These are phyloP conservation scores for Carassius auratus DNA, from an alignment of 2,113 vertebrate genomes.

Conservation along the genomic window DNA sequence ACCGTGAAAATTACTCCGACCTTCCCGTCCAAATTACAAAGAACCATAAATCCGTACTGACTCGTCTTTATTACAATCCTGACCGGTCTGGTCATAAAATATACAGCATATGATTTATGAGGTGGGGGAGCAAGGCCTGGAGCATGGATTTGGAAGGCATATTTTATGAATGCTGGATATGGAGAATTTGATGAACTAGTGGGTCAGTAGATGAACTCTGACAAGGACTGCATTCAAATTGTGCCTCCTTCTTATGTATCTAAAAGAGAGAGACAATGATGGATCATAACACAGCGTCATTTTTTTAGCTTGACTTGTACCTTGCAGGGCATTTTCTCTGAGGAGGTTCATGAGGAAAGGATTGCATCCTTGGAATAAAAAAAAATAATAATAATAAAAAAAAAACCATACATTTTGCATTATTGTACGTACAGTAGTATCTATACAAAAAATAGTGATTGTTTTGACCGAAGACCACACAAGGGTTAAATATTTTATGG, in stretches of 20 bases:
- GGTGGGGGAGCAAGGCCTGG: conserved; percentile 68
- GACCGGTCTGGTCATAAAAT: conserved; percentile 74
- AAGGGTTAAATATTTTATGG: no score
- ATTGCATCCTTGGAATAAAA: not conserved
- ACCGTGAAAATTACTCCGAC: conserved; percentile 41
- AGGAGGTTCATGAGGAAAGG: not conserved
- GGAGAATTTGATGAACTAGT: conserved; percentile 74
- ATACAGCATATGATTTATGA: conserved; percentile 78
- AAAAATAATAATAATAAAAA: no score
- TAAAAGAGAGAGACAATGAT: conserved; percentile 2
- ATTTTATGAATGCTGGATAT: conserved; percentile 76
- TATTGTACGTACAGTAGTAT: not conserved
- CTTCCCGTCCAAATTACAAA: conserved; percentile 50
- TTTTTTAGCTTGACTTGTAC: not conserved
- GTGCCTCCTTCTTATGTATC: conserved; percentile 58
- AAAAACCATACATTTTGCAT: not conserved
- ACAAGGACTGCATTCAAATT: conserved; percentile 62
- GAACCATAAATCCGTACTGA: conserved; percentile 64
- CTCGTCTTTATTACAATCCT: conserved; percentile 63
- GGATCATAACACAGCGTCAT: conserved; percentile 18
- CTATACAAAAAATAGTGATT: not conserved
- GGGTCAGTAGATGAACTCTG: conserved; percentile 72
- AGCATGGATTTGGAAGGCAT: conserved; percentile 70
- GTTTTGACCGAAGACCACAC: no score
- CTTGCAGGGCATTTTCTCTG: not conserved